Evolutionary conservation across 2,797 vertebrate genomes (phyloP), one percentile per base, ranked within the genome.

Genomic region (Muraenolepis orangiensis): DNA sequence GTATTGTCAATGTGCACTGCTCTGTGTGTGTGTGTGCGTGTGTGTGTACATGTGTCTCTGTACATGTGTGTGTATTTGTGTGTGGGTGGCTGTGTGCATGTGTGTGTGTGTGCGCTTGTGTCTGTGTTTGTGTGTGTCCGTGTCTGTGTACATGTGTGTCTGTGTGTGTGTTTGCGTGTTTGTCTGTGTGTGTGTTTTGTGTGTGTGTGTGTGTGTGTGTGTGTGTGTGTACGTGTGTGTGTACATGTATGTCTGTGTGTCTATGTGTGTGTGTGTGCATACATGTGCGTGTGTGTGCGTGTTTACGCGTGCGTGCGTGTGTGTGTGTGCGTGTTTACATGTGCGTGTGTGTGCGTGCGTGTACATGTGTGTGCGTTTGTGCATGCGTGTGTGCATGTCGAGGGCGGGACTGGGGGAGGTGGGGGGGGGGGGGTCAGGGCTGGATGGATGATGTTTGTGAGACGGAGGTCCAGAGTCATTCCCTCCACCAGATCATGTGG

Each of bases 401-500:
- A 46, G 42, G 42, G 14, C 16, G 40, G 40, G 14, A 16, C 16
- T 0, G 42, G 16, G 42, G 18, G 3, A n/a, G 3, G 20, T 1
- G 57, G 42, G 16, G 42, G 18, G 3, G 57, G 3, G 20, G 3
- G 57, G 57, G n/a, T n/a, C 5, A 26, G 20, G 4, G 28, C 16
- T 71, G 26, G 40, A 29, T 28, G 7, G 14, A 72, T 72, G 30
- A 23, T 8, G 23, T 34, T 64, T 28, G 20, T n/a, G 64, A 28
- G 38, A 42, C 29, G 20, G 29, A 28, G 26, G 29, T 32, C 29
- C 34, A 30, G 32, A 28, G 73, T 38, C 36, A 7, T 26, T 1
- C 0, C n/a, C 70, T 68, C 23, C 38, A 46, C 28, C 34, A 34
- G 32, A 66, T 81, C 67, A 70, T 72, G 68, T 32, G 30, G 32